Conservation (phyloP, 2,888 invertebrate species). For the Leptarthrus brevirostris region DNA sequence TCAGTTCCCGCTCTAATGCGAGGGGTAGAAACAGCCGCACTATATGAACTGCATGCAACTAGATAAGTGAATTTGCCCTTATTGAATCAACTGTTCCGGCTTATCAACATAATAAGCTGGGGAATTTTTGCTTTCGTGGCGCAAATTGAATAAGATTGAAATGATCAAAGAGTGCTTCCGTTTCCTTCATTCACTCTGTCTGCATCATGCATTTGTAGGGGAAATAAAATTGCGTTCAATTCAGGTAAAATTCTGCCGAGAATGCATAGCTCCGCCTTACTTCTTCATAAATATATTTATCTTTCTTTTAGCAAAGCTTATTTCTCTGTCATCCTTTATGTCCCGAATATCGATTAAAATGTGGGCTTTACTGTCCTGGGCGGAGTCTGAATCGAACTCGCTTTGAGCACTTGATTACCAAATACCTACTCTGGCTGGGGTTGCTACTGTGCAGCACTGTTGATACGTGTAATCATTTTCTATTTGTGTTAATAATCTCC, state of each 20-base stretch:
- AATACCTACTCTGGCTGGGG: constrained; percentile 14
- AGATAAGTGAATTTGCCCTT: constrained; percentile 32
- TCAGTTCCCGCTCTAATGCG: constrained; percentile 15
- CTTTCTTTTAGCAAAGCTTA: no score
- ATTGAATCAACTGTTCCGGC: constrained; percentile 42
- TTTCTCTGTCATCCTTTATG: no score
- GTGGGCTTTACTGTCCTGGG: neutral
- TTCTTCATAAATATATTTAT: no score
- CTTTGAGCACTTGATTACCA: constrained; percentile 19
- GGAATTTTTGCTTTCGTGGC: neutral
- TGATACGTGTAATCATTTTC: constrained; percentile 52
- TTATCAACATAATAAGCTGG: constrained; percentile 2
- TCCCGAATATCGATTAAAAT: no score
- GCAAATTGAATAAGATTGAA: neutral
- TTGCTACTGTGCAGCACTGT: constrained; percentile 47
- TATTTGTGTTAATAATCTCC: constrained; percentile 53
- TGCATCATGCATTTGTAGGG: neutral
- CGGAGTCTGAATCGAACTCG: constrained; percentile 33
- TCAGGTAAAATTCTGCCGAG: no score
- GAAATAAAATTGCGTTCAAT: neutral
- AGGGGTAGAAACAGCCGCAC: constrained; percentile 19
- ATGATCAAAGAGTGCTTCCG: neutral
- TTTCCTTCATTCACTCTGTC: neutral
- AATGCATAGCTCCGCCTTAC: no score
- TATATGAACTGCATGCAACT: constrained; percentile 35